Percentiles rank a stretch among this genome's conserved stretches.
Evolutionary conservation across 2,113 vertebrate genomes (phyloP).

Genomic region (Spilogale gracilis): DNA sequence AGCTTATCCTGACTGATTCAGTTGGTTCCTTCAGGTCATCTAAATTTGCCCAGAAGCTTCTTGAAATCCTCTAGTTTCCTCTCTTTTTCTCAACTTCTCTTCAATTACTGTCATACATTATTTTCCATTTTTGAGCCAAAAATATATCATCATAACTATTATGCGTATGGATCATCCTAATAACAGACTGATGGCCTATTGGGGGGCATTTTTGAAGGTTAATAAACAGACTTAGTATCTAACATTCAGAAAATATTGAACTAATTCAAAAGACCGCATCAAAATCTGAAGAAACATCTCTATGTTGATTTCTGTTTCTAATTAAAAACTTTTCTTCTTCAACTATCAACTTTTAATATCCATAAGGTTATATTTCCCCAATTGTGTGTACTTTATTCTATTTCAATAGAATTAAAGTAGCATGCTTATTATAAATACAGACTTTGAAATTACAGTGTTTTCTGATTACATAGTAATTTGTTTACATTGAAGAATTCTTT

Average conservation of each 20-base stretch:
- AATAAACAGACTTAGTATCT: background rate
- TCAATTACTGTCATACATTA: background rate
- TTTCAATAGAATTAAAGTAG: slow-evolving; percentile 6
- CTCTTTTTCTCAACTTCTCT: background rate
- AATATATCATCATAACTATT: background rate
- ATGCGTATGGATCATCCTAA: background rate
- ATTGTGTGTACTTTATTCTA: background rate
- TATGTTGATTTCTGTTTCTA: background rate
- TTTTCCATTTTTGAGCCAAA: background rate
- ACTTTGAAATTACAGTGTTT: background rate
- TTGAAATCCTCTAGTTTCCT: rapidly evolving
- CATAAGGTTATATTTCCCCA: background rate
- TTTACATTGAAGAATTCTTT: background rate
- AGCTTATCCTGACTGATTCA: background rate
- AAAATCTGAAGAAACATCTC: background rate
- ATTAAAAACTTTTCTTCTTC: background rate
- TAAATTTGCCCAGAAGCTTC: background rate
- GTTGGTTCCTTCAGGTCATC: background rate
- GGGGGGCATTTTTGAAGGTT: background rate
- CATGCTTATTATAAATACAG: background rate
- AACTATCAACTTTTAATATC: background rate
- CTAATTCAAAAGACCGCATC: background rate
- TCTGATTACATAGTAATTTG: background rate
- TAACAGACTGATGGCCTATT: background rate
- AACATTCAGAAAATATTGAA: background rate